These are phyloP conservation scores for Biston stratarius DNA, from an alignment of 2,888 invertebrate species.

Conservation along the genomic window DNA sequence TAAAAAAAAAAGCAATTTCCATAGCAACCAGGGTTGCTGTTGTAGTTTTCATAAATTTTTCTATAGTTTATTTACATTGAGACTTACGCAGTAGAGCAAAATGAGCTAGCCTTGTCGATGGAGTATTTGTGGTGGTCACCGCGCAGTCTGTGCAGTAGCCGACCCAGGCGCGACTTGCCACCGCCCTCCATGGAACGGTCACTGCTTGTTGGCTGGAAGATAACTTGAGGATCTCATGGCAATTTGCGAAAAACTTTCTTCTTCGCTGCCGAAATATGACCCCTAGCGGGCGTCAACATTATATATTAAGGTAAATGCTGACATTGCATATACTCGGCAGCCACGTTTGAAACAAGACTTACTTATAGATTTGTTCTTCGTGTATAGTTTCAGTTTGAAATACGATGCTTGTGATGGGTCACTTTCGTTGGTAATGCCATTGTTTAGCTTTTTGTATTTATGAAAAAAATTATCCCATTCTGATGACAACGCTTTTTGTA, in stretches of 20 bases:
- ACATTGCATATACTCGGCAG: too few species aligned
- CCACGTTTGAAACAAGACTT: neutral
- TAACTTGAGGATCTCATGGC: too few species aligned
- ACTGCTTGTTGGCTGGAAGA: constrained; percentile 27
- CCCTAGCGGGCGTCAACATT: too few species aligned
- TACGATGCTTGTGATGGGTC: neutral
- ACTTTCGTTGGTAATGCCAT: constrained; percentile 20
- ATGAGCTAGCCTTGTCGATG: constrained; percentile 64
- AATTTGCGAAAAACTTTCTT: too few species aligned
- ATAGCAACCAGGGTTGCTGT: too few species aligned
- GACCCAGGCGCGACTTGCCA: constrained; percentile 68
- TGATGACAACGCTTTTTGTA: constrained; percentile 8
- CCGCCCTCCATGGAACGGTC: constrained; percentile 68
- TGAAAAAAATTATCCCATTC: constrained; percentile 26
- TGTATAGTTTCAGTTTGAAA: constrained; percentile 1
- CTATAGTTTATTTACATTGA: neutral
- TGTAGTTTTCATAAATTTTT: too few species aligned
- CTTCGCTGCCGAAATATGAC: too few species aligned
- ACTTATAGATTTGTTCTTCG: constrained; percentile 13
- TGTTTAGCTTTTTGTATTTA: constrained; percentile 16
- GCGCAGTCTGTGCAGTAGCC: constrained; percentile 72
- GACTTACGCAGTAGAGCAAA: constrained; percentile 66
- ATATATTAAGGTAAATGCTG: too few species aligned
- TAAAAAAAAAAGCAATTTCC: too few species aligned
- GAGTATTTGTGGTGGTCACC: constrained; percentile 65